phyloP scores from a whole-genome alignment of 2,888 invertebrate species.

The Drosophila helvetica region DNA sequence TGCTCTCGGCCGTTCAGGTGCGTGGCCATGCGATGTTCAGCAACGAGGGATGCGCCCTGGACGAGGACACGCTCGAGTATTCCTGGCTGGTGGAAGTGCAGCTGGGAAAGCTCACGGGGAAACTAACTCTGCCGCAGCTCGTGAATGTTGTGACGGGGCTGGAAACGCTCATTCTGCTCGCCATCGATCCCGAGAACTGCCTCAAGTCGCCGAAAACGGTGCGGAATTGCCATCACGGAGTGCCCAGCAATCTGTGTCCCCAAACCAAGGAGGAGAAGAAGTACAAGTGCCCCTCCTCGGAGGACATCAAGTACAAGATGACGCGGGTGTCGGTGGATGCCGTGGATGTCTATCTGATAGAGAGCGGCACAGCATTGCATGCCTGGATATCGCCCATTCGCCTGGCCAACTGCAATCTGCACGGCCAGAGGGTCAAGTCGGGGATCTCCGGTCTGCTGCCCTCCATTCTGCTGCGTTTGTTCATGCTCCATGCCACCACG shows the following conservation, averaged over 20 bases:
- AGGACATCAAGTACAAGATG: conserved; percentile 97
- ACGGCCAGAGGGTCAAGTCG: conserved; percentile 94
- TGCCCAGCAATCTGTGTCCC: conserved; percentile 88
- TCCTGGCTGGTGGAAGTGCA: conserved; percentile 98
- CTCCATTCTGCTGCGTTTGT: conserved; percentile 88
- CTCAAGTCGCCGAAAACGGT: conserved; percentile 92
- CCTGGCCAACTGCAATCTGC: conserved; percentile 96
- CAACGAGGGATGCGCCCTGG: conserved; percentile 93
- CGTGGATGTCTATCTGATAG: conserved; percentile 95
- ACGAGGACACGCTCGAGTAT: conserved; percentile 98
- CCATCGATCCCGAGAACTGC: conserved; percentile 95
- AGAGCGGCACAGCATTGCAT: conserved; percentile 93
- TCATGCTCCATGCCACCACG: conserved; percentile 86
- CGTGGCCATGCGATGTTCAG: conserved; percentile 99
- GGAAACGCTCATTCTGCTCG: conserved; percentile 93
- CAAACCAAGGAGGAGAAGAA: conserved; percentile 89
- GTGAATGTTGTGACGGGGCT: conserved; percentile 94
- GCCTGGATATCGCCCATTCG: conserved; percentile 95
- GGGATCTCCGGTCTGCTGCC: conserved; percentile 95
- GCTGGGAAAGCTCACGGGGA: conserved; percentile 95
- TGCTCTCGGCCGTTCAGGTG: conserved; percentile 93
- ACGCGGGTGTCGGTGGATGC: conserved; percentile 94
- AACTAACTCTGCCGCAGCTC: conserved; percentile 94
- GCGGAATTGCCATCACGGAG: conserved; percentile 91
- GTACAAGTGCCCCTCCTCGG: conserved; percentile 91